Percentiles rank a stretch among this genome's conserved stretches.
phyloP scores from a whole-genome alignment of 2,113 vertebrate genomes.

The Pyxicephalus adspersus region DNA sequence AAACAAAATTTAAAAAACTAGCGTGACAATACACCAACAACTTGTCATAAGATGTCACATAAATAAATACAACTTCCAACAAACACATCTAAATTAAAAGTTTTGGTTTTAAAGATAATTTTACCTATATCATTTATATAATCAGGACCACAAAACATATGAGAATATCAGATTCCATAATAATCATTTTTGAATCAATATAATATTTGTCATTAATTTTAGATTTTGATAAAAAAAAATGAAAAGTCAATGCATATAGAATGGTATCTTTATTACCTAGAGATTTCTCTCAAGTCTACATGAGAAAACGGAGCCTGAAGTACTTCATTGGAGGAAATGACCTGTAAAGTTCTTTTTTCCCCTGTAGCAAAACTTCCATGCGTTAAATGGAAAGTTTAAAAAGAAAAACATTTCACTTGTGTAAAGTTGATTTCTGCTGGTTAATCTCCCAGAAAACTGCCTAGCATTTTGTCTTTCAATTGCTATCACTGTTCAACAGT shows the following conservation, averaged over 20 bases:
- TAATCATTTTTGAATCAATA: background rate
- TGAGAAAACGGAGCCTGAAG: conserved; percentile 22
- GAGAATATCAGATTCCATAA: no score
- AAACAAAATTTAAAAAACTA: no score
- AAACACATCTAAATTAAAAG: no score
- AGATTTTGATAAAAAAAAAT: background rate
- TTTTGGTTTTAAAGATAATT: no score
- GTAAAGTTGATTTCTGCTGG: conserved; percentile 44
- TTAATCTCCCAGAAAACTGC: conserved; percentile 55
- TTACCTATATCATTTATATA: no score
- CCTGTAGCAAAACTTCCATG: conserved; percentile 40
- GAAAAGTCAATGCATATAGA: background rate
- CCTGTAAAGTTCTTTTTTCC: conserved; percentile 48
- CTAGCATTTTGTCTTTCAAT: conserved; percentile 42
- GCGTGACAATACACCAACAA: no score
- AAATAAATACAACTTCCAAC: no score
- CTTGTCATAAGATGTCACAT: no score
- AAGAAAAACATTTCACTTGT: conserved; percentile 44
- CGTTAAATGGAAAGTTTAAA: conserved; percentile 49
- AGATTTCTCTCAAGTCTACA: conserved; percentile 6
- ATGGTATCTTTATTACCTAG: conserved; percentile 10
- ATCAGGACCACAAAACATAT: no score
- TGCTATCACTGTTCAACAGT: conserved; percentile 22
- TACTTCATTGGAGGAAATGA: conserved; percentile 29
- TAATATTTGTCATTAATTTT: background rate